Evolutionary conservation across 1,140 invertebrate species (phyloP).

Genomic region (Achroia grisella): DNA sequence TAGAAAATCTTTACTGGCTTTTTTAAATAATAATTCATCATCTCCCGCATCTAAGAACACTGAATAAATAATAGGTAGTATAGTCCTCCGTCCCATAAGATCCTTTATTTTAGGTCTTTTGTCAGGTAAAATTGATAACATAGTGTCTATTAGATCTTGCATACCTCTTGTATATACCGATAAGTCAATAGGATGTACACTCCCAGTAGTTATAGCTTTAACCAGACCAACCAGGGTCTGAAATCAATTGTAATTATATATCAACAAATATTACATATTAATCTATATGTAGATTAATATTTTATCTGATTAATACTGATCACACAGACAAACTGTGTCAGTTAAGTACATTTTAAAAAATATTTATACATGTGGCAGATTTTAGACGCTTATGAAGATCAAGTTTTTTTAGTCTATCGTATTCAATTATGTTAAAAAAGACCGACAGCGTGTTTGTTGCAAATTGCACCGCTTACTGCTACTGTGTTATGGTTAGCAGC

Average conservation of each 20-base stretch:
- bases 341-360: too few relatives aligned
- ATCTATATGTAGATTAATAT: too few relatives aligned
- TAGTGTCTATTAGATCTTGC: constrained; percentile 70
- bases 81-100: constrained; percentile 54
- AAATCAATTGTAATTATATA: constrained; percentile 17
- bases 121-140: constrained; percentile 68
- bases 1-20: constrained; percentile 21
- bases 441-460: too few relatives aligned
- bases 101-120: constrained; percentile 64
- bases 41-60: constrained; percentile 55
- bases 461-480: too few relatives aligned
- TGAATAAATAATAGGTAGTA: constrained; percentile 56
- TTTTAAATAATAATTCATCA: constrained; percentile 45
- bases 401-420: too few relatives aligned
- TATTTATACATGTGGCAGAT: too few relatives aligned
- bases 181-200: constrained; percentile 65
- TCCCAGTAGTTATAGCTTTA: constrained; percentile 70
- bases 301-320: too few relatives aligned
- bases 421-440: background rate
- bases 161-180: constrained; percentile 64
- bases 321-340: too few relatives aligned
- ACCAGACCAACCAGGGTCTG: constrained; percentile 70
- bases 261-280: too few relatives aligned
- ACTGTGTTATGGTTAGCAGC: too few relatives aligned
- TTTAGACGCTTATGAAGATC: too few relatives aligned